Base-by-base conservation (phyloP, 2,113 vertebrate genomes). In the Alethe diademata region DNA sequence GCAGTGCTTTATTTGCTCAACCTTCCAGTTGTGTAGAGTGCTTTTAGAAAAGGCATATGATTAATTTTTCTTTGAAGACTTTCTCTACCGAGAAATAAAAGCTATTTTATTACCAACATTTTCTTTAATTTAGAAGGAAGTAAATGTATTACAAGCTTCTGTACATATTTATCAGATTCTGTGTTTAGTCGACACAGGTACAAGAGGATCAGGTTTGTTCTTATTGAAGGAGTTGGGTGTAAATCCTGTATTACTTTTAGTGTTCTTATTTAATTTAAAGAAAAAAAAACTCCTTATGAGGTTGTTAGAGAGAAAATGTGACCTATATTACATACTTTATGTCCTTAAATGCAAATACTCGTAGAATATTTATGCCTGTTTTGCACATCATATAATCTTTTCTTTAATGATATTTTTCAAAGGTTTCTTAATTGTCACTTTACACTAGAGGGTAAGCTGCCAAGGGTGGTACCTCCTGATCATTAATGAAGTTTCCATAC, bases 401-500 rank as follows among this genome's bases (percentile, higher is more conserved):
- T 42, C 18, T 85, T 69, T 86, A 84, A 94, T 79, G 18, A 14
- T 85, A 9, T 38, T 94, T 95, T 78, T 92, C 92, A 76, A 95
- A 74, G 19, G 8, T 62, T 88, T n/a, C 25, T 71, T 78, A 28
- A 75, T 51, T 92, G 82, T 36, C 17, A 72, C 36, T n/a, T 22
- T 35, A 11, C 6, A 24, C 5, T 18, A 53, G 43, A 83, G 42
- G 26, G 8, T 66, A 43, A 42, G 16, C 36, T 91, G 65, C 71
- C 35, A 60, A 74, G 71, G 67, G 64, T 58, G 58, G 53, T 69
- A 36, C 45, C 7, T 33, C 8, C 38, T 58, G 23, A 22, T 93
- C 4, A 2, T 62, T 78, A 86, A 56, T 43, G 19, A 86, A 43
- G 24, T 71, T 92, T 62, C 28, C 12, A 1, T 56, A 35, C 51